Evolutionary conservation across 2,797 vertebrate species (phyloP).

Genomic region (Manis crassicaudata): DNA sequence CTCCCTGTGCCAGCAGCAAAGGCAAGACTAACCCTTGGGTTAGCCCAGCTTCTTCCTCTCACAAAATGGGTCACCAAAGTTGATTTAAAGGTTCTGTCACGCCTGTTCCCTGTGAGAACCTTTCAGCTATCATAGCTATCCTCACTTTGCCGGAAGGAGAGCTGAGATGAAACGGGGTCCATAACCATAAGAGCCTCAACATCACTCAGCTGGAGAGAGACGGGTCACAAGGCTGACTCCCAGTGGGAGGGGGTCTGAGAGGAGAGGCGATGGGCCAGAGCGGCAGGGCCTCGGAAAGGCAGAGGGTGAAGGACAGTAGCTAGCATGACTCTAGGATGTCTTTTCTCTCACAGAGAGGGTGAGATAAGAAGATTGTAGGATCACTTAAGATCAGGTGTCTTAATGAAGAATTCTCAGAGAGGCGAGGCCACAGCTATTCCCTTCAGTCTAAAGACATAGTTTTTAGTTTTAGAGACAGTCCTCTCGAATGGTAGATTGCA

Average conservation of each 20-base stretch:
- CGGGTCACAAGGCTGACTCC: neutral
- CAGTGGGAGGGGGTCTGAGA: neutral
- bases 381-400: neutral
- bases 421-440: neutral
- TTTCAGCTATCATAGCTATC: neutral
- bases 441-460: neutral
- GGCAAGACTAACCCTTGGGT: neutral
- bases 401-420: neutral
- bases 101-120: neutral
- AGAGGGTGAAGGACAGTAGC: neutral
- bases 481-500: rapidly evolving
- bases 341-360: neutral
- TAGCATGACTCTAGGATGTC: neutral
- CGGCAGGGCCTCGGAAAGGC: neutral
- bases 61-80: neutral
- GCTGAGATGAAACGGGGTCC: neutral
- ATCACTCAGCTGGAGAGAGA: neutral
- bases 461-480: too few relatives aligned
- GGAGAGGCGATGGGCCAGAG: neutral
- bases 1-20: neutral
- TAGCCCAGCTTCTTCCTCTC: neutral
- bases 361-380: neutral
- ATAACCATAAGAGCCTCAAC: neutral
- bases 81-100: neutral
- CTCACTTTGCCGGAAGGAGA: neutral